phyloP scores from a whole-genome alignment of 2,113 vertebrate genomes.

The Micromys minutus region DNA sequence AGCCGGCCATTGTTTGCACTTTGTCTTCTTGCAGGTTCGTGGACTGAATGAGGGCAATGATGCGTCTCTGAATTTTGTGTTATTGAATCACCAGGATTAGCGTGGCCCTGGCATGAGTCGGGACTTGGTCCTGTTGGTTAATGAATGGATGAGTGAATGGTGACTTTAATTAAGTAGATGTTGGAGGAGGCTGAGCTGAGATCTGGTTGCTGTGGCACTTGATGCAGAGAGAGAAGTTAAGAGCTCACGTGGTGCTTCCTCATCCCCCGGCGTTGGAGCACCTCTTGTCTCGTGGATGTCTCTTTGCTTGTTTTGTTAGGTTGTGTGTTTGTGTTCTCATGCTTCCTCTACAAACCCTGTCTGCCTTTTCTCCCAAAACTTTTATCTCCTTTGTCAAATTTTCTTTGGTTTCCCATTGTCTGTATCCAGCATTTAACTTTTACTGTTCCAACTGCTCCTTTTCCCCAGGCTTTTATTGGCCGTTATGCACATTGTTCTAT shows the following conservation, averaged over 20 bases:
- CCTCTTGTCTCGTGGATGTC: not conserved
- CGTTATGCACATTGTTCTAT: not conserved
- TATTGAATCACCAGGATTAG: not conserved
- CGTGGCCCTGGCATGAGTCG: not conserved
- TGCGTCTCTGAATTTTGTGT: not conserved
- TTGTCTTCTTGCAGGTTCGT: not conserved
- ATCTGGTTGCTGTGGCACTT: not conserved
- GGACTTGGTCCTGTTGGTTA: not conserved
- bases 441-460: not conserved
- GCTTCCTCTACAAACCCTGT: slow-evolving; percentile 3
- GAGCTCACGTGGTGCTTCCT: not conserved
- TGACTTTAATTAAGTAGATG: not conserved
- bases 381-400: not conserved
- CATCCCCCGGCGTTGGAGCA: not conserved
- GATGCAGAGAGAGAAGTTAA: not conserved
- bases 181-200: not conserved
- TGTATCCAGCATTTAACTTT: not conserved
- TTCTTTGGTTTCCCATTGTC: not conserved
- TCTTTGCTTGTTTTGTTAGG: not conserved
- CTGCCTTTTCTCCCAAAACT: not conserved
- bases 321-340: not conserved
- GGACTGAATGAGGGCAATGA: not conserved
- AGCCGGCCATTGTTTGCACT: not conserved
- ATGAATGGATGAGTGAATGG: not conserved
- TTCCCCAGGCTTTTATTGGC: not conserved